Conservation (phyloP, 2,797 vertebrate species). For the Molossus molossus region DNA sequence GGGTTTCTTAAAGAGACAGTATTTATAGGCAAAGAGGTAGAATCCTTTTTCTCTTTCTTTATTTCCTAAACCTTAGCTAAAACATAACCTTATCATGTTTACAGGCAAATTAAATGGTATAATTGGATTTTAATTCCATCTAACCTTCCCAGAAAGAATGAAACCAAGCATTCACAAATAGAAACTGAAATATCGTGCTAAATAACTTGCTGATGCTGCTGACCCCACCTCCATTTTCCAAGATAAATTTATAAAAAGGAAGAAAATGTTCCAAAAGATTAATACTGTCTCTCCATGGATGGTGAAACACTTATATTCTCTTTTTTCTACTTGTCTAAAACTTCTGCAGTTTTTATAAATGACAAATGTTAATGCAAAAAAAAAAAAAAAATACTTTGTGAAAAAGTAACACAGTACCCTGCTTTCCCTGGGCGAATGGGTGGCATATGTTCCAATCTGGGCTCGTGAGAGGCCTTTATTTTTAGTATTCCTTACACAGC, state of each 20-base stretch:
- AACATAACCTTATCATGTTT: background rate
- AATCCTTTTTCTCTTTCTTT: background rate
- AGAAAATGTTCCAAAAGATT: background rate
- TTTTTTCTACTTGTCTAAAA: slow-evolving; percentile 44
- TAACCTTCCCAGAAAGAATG: background rate
- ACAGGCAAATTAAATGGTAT: slow-evolving; percentile 14
- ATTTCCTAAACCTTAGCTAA: slow-evolving; percentile 25
- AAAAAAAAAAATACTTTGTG: background rate
- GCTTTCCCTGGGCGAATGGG: background rate
- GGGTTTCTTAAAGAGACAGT: slow-evolving; percentile 84
- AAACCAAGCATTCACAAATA: background rate
- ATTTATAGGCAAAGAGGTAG: slow-evolving; percentile 49
- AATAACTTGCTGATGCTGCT: background rate
- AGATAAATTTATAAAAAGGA: background rate
- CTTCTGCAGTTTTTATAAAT: slow-evolving; percentile 53
- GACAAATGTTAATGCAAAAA: slow-evolving; percentile 38
- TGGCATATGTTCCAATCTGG: background rate
- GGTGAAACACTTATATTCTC: background rate
- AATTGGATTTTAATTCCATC: background rate
- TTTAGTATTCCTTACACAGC: background rate
- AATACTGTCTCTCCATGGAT: background rate
- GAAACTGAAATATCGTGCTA: background rate
- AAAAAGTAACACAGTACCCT: background rate
- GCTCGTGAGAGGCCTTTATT: background rate
- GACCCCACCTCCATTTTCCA: background rate